Conservation (phyloP, 2,888 invertebrate genomes). For the Watsonalla binaria region DNA sequence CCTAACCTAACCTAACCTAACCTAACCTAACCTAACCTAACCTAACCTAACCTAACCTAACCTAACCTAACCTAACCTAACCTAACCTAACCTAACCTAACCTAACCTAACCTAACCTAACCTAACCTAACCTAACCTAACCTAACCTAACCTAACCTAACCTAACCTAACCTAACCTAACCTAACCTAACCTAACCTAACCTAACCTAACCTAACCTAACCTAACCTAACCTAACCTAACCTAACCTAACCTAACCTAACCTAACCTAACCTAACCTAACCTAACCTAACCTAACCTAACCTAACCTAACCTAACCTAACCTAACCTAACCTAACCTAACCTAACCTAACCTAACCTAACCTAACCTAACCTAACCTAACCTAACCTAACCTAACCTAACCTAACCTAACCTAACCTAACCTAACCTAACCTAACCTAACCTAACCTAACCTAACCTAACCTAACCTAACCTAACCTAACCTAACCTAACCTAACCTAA, state of each 20-base stretch:
- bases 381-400: constrained; percentile 14
- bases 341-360: constrained; percentile 20
- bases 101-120: constrained; percentile 11
- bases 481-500: constrained; percentile 17
- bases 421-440: constrained; percentile 25
- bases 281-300: constrained; percentile 20
- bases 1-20: constrained; percentile 7
- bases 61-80: constrained; percentile 10
- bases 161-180: constrained; percentile 14
- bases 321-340: constrained; percentile 19
- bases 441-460: constrained; percentile 30
- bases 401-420: constrained; percentile 23
- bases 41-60: constrained; percentile 6
- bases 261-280: constrained; percentile 24
- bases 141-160: constrained; percentile 11
- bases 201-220: constrained; percentile 10
- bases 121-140: constrained; percentile 12
- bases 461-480: constrained; percentile 22
- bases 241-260: constrained; percentile 26
- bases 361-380: constrained; percentile 14
- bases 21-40: constrained; percentile 7
- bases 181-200: constrained; percentile 10
- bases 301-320: constrained; percentile 17
- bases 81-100: constrained; percentile 9
- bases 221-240: constrained; percentile 19